Evolutionary conservation across 2,888 invertebrate genomes (phyloP).

Genomic region (Phlogophora meticulosa): DNA sequence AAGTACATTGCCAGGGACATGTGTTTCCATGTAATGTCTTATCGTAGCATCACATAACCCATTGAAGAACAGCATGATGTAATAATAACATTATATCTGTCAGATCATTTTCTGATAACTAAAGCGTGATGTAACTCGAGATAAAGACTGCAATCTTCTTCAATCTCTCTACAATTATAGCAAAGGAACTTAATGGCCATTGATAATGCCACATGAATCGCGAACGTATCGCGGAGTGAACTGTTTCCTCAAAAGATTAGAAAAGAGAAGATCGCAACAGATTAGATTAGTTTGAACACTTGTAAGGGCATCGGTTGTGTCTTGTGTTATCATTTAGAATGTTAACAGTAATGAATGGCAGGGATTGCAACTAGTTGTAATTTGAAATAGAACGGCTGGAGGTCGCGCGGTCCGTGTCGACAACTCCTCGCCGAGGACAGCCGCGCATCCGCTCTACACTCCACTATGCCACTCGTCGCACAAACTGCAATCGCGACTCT

Average conservation of each 20-base stretch:
- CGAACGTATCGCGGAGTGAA: conserved; percentile 14
- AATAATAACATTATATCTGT: conserved; percentile 7
- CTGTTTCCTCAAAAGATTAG: conserved; percentile 49
- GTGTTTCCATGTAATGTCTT: conserved; percentile 11
- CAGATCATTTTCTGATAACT: conserved; percentile 30
- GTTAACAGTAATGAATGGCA: conserved; percentile 25
- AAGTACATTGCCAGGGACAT: neutral
- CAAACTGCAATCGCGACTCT: neutral
- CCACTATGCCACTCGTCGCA: conserved; percentile 29
- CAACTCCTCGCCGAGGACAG: conserved; percentile 30
- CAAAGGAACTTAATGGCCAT: conserved; percentile 28
- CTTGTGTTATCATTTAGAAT: conserved; percentile 28
- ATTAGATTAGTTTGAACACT: conserved; percentile 41
- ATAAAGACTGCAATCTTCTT: conserved; percentile 17
- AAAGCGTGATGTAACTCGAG: conserved; percentile 28
- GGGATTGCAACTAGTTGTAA: conserved; percentile 45
- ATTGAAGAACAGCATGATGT: conserved; percentile 19
- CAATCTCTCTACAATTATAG: conserved; percentile 20
- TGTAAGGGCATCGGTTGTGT: conserved; percentile 22
- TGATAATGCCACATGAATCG: conserved; percentile 22
- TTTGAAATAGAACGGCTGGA: conserved; percentile 46
- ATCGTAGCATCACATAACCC: conserved; percentile 7
- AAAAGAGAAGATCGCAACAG: conserved; percentile 31
- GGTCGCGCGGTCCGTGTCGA: conserved; percentile 44
- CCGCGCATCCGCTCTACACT: conserved; percentile 2